These are phyloP conservation scores for Hormiphora californensis DNA, from an alignment of 37 sponge, comb jelly and placozoan genomes.

Conservation along the genomic window DNA sequence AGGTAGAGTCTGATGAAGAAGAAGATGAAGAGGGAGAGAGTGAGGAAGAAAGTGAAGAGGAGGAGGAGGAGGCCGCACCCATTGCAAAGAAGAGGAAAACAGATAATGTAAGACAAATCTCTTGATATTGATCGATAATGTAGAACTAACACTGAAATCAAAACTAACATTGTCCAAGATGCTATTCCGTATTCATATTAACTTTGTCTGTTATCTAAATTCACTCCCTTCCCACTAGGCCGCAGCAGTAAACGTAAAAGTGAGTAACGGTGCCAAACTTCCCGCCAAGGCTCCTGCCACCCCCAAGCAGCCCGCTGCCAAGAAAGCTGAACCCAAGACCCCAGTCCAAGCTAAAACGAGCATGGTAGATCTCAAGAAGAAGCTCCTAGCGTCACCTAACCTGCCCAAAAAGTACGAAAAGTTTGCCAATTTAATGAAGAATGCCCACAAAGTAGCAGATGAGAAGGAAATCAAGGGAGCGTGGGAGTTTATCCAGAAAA, in stretches of 20 bases:
- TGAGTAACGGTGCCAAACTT: neutral
- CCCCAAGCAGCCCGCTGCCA: neutral
- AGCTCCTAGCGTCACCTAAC: conserved; percentile 61
- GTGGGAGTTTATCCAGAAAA: conserved; percentile 38
- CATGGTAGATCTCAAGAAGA: conserved; percentile 60
- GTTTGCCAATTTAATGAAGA: conserved; percentile 65
- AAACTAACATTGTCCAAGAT: too few relatives aligned
- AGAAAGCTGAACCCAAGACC: neutral
- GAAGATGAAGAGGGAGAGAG: conserved; percentile 13
- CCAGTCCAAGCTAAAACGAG: conserved; percentile 10
- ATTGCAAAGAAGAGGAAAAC: conserved; percentile 49
- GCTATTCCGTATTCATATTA: too few relatives aligned
- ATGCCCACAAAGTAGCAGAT: conserved; percentile 66
- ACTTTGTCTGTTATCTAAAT: too few relatives aligned
- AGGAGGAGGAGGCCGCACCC: conserved; percentile 12
- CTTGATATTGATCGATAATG: too few relatives aligned
- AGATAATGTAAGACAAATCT: too few relatives aligned
- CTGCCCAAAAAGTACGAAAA: conserved; percentile 74
- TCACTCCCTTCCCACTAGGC: too few relatives aligned
- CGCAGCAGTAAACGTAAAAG: too few relatives aligned
- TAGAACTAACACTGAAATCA: too few relatives aligned
- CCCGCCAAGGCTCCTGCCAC: neutral
- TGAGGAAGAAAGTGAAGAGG: neutral
- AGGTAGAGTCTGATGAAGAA: conserved; percentile 18
- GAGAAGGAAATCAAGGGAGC: conserved; percentile 57